Evolutionary conservation across 2,888 invertebrate species (phyloP), one percentile per base, ranked within the genome.

Genomic region (Drosophila austrosaltans): DNA sequence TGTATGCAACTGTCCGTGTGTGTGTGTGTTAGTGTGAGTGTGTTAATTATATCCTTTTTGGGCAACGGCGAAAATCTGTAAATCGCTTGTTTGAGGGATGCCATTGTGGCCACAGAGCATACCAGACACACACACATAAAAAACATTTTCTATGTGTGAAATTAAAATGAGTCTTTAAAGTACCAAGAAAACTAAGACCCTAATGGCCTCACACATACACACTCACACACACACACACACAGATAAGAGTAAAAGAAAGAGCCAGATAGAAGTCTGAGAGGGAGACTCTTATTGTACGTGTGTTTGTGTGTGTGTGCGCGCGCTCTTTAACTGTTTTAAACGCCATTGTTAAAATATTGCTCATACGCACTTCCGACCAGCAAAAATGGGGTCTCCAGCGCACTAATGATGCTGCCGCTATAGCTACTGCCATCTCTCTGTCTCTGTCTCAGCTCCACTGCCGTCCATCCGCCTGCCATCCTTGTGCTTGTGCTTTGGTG

Each of bases 321-420:
- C 76, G 78, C 77, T 77, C 82, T 86, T 89, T 90, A 86, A 88
- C 89, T 85, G 89, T 89, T 85, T 85, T 89, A 88, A 89, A 83
- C 91, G 91, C 90, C 91, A 91, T 90, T 90, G 91, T 91, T 90
- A 81, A 83, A 90, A 89, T 90, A 89, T 85, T 87, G 85, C 87
- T 90, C 89, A 87, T 89, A 87, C 89, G 87, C 82, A 89, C 82
- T 88, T 89, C 89, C 87, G 84, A 80, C 73, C 69, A 48, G 48
- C 25, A 48, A 65, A 86, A 87, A 85, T 82, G 77, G 82, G 83
- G 83, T 86, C 88, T 88, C 86, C 68, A 58, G 67, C 39, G 86
- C 86, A 87, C 83, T 83, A 83, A 83, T 83, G 83, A 83, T 83
- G 88, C 87, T 77, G 74, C 64, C 44, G 62, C 67, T 67, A 81